phyloP scores from a whole-genome alignment of 2,113 vertebrate genomes.

The Apodemus sylvaticus region DNA sequence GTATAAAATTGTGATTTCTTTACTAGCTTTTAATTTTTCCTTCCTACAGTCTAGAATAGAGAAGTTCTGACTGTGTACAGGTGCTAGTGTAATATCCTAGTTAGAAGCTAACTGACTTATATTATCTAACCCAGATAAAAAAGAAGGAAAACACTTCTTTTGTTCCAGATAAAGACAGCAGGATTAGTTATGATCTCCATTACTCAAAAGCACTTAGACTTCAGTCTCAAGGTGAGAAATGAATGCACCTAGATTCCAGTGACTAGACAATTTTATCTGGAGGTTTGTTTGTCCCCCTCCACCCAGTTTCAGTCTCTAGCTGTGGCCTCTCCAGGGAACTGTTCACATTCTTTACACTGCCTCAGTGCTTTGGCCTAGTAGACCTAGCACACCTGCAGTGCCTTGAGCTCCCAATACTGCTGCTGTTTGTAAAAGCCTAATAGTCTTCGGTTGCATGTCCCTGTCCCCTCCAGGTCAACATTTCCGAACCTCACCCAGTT shows the following conservation, averaged over 20 bases:
- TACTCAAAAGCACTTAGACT: neutral
- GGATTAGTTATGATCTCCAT: neutral
- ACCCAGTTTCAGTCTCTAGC: neutral
- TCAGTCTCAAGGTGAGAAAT: neutral
- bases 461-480: conserved; percentile 31
- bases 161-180: conserved; percentile 15
- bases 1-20: conserved; percentile 35
- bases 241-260: neutral
- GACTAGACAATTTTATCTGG: neutral
- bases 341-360: neutral
- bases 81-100: neutral
- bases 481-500: conserved; percentile 45
- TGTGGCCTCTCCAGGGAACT: neutral
- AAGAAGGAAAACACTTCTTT: conserved; percentile 24
- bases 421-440: neutral
- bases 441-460: neutral
- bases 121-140: neutral
- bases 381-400: neutral
- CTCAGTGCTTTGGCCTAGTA: neutral
- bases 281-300: neutral
- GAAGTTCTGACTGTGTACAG: neutral
- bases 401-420: neutral
- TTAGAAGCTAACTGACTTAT: conserved; percentile 33
- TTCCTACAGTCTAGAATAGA: conserved; percentile 43
- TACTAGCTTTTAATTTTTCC: conserved; percentile 19